These are phyloP conservation scores for Toxostoma redivivum DNA, from an alignment of 2,113 vertebrate genomes.

Conservation along the genomic window DNA sequence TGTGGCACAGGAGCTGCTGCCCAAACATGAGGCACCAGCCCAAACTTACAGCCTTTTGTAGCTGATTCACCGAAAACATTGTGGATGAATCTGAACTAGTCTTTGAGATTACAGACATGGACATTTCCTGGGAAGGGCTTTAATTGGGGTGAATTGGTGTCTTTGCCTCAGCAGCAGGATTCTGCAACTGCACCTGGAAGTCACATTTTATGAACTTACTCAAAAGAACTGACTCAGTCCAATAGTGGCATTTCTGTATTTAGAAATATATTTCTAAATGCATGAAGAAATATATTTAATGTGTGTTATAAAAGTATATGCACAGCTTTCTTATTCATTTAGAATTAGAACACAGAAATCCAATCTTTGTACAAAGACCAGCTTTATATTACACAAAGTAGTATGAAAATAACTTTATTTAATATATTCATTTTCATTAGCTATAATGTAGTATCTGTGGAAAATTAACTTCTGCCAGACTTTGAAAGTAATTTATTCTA, in stretches of 20 bases:
- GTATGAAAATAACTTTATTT: not conserved
- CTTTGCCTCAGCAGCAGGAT: not conserved
- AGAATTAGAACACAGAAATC: not conserved
- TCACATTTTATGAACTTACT: not conserved
- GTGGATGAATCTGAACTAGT: not conserved
- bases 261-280: not conserved
- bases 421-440: not conserved
- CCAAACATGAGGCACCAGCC: not conserved
- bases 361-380: not conserved
- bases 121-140: not conserved
- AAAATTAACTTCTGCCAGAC: not conserved
- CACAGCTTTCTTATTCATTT: not conserved
- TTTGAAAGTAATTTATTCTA: not conserved
- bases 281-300: not conserved
- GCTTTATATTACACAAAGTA: not conserved
- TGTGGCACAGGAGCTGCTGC: not conserved
- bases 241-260: not conserved
- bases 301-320: not conserved
- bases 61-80: not conserved
- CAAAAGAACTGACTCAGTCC: not conserved
- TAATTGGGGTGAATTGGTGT: not conserved
- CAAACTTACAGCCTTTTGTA: not conserved
- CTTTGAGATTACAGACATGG: not conserved
- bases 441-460: not conserved
- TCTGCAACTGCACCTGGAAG: not conserved